phyloP scores from a whole-genome alignment of 2,888 invertebrate genomes.

The Periphyllus acericola region DNA sequence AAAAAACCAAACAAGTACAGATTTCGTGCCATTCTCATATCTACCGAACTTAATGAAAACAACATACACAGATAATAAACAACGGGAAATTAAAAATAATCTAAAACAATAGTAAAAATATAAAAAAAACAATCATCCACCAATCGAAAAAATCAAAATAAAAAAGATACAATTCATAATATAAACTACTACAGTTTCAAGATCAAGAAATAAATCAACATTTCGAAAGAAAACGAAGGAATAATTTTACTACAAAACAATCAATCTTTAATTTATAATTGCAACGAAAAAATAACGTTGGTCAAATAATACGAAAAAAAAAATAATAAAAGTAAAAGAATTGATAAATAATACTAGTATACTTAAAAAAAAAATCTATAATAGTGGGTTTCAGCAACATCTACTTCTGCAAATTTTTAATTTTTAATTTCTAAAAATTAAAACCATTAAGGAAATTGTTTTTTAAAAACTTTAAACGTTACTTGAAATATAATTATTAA shows the following conservation, averaged over 20 bases:
- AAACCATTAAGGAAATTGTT: not conserved
- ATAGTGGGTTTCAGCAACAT: not conserved
- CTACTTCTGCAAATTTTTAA: not conserved
- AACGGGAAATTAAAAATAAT: not conserved
- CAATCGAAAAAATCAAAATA: conserved; percentile 15
- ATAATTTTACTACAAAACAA: not conserved
- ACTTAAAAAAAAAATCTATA: not conserved
- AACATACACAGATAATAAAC: conserved; percentile 2
- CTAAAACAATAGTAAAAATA: conserved; percentile 10
- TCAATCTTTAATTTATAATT: not conserved
- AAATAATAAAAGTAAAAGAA: not conserved
- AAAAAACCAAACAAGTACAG: conserved; percentile 6
- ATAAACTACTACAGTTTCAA: conserved; percentile 26
- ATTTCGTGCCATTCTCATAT: conserved; percentile 37
- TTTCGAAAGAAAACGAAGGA: not conserved
- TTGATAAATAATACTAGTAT: not conserved
- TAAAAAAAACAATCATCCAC: not conserved
- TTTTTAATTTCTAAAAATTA: not conserved
- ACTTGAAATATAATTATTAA: not conserved
- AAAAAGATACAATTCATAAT: not conserved
- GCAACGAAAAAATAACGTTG: not conserved
- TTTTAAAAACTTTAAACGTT: not conserved
- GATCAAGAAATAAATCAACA: conserved; percentile 15
- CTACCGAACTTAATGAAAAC: conserved; percentile 30
- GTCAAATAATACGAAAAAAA: not conserved